These are phyloP conservation scores for Dryobota labecula DNA, from an alignment of 2,888 invertebrate genomes.

Conservation along the genomic window DNA sequence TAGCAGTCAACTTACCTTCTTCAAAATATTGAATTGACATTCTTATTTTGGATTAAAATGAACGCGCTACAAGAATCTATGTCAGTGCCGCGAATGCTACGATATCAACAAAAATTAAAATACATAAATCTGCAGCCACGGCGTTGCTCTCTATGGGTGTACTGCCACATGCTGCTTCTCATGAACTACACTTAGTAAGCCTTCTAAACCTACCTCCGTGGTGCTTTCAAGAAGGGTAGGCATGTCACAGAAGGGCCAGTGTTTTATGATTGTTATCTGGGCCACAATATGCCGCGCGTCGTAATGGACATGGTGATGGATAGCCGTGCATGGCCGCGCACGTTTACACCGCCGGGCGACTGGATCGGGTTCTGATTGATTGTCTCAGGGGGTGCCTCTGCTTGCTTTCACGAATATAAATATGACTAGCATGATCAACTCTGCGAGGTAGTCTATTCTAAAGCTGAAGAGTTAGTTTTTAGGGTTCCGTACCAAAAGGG, in stretches of 20 bases:
- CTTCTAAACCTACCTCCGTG: conserved; percentile 10
- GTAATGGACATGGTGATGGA: conserved; percentile 62
- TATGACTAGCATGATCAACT: no score
- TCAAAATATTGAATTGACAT: neutral
- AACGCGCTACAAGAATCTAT: neutral
- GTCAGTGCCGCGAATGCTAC: no score
- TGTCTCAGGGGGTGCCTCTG: conserved; percentile 33
- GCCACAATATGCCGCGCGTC: conserved; percentile 61
- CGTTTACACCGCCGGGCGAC: conserved; percentile 32
- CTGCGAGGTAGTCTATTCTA: no score
- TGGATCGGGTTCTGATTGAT: conserved; percentile 63
- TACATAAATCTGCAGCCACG: neutral
- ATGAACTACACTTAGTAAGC: neutral
- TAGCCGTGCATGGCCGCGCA: conserved; percentile 38
- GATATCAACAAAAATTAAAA: neutral
- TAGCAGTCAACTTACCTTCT: neutral
- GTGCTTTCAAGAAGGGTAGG: conserved; percentile 51
- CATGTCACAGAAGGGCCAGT: conserved; percentile 28
- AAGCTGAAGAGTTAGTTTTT: no score
- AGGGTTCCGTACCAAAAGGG: no score
- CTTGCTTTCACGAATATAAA: conserved; percentile 35
- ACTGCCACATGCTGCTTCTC: neutral
- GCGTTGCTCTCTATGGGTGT: neutral
- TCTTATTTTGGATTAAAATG: neutral
- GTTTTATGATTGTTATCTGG: conserved; percentile 67